Base-by-base conservation (phyloP, 2,113 vertebrate genomes). In the Percopsis transmontana region DNA sequence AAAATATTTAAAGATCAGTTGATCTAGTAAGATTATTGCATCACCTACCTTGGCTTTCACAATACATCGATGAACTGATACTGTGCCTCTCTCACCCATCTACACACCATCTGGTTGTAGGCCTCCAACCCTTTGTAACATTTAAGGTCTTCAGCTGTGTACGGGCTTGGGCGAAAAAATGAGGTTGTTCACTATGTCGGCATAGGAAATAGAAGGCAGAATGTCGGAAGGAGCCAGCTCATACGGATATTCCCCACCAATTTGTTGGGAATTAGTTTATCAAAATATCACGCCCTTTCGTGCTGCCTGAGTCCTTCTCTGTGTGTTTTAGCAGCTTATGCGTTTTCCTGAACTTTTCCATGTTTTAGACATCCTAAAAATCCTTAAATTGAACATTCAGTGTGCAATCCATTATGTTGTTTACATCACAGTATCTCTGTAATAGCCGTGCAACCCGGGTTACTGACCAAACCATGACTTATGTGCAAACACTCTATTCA, bases 81-180 rank as follows among this genome's bases (percentile, higher is more conserved):
- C 47, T 48, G 47, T 48, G 13, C 47, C 7, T 47, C 44, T 47
- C 7, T 47, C 44, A 47, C 50, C 50, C 20, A 21, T 21, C 19
- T 19, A 52, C 50, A 52, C 50, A 52, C 50, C 50, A 52, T 52
- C 50, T 52, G 50, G 50, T 52, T 52, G 50, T 20, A 52, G 50
- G 50, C 50, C n/a, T 52, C 50, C 50, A 52, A 52, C 1, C n/a
- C n/a, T n/a, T n/a, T n/a, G n/a, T n/a, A n/a, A n/a, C n/a, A n/a
- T n/a, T n/a, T n/a, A n/a, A n/a, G n/a, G n/a, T n/a, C n/a, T n/a
- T n/a, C n/a, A n/a, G n/a, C n/a, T n/a, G n/a, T n/a, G n/a, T n/a
- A n/a, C 50, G 47, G 47, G 14, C 6, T 13, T 50, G 47, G 13
- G 8, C 1, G n/a, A 18, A 50, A n/a, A n/a, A 50, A 50, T 12